Base-by-base conservation (phyloP, 2,888 invertebrate genomes). In the Protonemura montana region DNA sequence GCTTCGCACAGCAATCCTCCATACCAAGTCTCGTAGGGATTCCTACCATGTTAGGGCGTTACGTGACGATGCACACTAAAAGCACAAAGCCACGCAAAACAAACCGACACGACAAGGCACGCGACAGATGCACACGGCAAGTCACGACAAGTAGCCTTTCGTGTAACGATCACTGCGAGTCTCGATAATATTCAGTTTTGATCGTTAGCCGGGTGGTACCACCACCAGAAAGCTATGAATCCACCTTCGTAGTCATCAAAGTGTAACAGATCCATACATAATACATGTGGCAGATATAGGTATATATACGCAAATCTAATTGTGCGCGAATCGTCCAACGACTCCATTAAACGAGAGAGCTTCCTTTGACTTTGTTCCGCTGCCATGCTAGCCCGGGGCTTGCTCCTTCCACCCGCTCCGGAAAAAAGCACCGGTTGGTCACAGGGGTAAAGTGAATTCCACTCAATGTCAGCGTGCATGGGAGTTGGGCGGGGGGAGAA, bases 391-490 rank as follows among this genome's bases (percentile, higher is more conserved):
- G 59, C 59, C 59, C 59, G 1, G 21, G 59, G 59, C 59, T 59
- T 59, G 59, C 59, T 59, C 59, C 59, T 59, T 59, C 59, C 59
- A 59, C 1, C 59, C 2, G 59, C 59, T 59, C 59, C 21, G 59
- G 59, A 59, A 59, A 78, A 27, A 78, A 25, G 28, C 10, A 5
- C 5, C 27, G 10, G 27, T 21, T 28, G 78, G 28, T 28, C 26
- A 25, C 78, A 6, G 78, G 78, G 78, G 78, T 27, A 28, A 78
- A 78, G 78, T 78, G 78, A 78, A 78, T 78, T 78, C 78, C 78
- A 78, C 78, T 78, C 78, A 78, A 28, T 78, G 78, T 78, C 26
- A 28, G 28, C 26, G 28, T 78, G 13, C 16, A 78, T n/a, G n/a
- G n/a, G n/a, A n/a, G n/a, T n/a, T n/a, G n/a, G n/a, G n/a, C n/a